Percentiles rank a stretch among this genome's conserved stretches.
Evolutionary conservation across 2,888 invertebrate species (phyloP).

Genomic region (Arge pagana): DNA sequence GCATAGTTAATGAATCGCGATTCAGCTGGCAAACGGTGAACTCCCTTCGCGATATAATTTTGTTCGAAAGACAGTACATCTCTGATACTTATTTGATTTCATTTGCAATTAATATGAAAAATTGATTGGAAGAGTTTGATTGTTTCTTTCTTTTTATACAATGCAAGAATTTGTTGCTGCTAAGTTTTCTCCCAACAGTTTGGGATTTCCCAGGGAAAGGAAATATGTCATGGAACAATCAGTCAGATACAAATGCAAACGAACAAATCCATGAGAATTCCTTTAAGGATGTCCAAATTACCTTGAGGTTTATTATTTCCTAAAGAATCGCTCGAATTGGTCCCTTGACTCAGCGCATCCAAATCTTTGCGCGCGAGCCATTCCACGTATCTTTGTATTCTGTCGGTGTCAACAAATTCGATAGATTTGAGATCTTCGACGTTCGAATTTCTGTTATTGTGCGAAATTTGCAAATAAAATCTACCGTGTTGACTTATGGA

Average conservation of each 20-base stretch:
- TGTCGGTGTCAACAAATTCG: slow-evolving; percentile 31
- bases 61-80: too few species aligned
- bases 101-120: slow-evolving; percentile 12
- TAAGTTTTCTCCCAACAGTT: too few species aligned
- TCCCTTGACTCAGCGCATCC: slow-evolving; percentile 42
- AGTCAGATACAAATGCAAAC: slow-evolving; percentile 49
- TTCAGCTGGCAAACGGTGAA: too few species aligned
- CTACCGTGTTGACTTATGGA: slow-evolving; percentile 47
- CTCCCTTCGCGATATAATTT: too few species aligned
- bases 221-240: too few species aligned
- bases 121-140: not conserved
- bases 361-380: slow-evolving; percentile 43
- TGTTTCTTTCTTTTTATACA: not conserved
- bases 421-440: slow-evolving; percentile 29
- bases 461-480: slow-evolving; percentile 38
- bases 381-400: slow-evolving; percentile 37
- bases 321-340: slow-evolving; percentile 43
- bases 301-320: slow-evolving; percentile 46
- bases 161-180: too few species aligned
- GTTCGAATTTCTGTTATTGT: slow-evolving; percentile 36
- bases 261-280: slow-evolving; percentile 49
- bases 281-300: slow-evolving; percentile 48
- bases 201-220: too few species aligned
- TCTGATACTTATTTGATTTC: too few species aligned
- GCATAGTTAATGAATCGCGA: too few species aligned